Base-by-base conservation (phyloP, 2,888 invertebrate genomes). In the Argyresthia goedartella region DNA sequence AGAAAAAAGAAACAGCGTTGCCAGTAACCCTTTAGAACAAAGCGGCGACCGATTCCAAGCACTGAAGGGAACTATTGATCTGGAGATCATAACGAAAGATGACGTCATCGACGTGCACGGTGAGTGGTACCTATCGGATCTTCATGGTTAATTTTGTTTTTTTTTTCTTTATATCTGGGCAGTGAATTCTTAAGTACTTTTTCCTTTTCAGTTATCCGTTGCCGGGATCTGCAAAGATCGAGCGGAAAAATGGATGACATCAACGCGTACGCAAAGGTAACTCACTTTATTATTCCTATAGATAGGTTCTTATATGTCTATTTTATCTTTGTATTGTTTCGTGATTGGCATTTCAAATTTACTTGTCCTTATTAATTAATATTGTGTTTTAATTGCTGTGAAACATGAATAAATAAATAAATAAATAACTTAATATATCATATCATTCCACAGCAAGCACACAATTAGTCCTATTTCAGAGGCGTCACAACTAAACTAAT, bases 191-290 rank as follows among this genome's bases (percentile, higher is more conserved):
- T 49, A 36, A 14, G 10, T 49, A 15, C 13, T 35, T 49, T 42
- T 25, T 69, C 62, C 56, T 60, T 89, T 89, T 52, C 88, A 95
- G 95, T 95, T 61, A 90, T 93, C 65, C 89, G 92, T 63, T 95
- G 94, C 72, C 89, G 89, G 67, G 93, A 93, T 69, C 86, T 95
- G 57, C 89, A 90, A 62, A 88, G 92, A 59, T 73, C 89, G 13
- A 88, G 90, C 67, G 93, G 91, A 50, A 91, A 89, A 62, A 87
- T 88, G 48, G 84, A 85, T 60, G 82, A 87, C 49, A 90, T 94
- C 57, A 94, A 94, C 74, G 94, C 95, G 56, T 95, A 95, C 74
- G 93, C 94, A 25, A 95, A 94, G 88, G 93, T 92, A 65, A 25
- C 25, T 25, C 25, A 25, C n/a, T n/a, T n/a, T n/a, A n/a, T n/a